Conservation (phyloP, 2,113 vertebrate species). For the Azemiops feae region DNA sequence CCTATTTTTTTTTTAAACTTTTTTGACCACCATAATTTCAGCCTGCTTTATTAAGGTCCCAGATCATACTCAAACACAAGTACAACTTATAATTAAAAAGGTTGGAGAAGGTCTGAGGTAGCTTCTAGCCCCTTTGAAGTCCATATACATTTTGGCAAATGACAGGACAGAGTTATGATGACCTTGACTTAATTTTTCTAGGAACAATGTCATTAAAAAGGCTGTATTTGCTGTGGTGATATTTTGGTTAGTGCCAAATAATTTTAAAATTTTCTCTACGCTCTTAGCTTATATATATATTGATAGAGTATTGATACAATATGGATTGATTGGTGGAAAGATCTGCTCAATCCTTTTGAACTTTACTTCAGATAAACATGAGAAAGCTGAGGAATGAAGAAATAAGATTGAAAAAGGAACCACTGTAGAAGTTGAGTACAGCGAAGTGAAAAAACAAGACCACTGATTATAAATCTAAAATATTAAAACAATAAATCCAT, state of each 20-base stretch:
- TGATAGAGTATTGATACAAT: conserved; percentile 54
- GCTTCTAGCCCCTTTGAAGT: not conserved
- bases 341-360: conserved; percentile 58
- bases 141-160: not conserved
- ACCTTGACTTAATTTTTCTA: not conserved
- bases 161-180: not conserved
- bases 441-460: conserved; percentile 39
- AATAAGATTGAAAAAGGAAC: conserved; percentile 42
- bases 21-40: not conserved
- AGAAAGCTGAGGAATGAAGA: conserved; percentile 60
- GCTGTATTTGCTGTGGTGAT: not conserved
- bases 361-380: conserved; percentile 65
- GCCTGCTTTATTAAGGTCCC: not conserved
- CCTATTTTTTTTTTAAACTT: not conserved
- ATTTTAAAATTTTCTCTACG: conserved; percentile 27
- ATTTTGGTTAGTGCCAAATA: conserved; percentile 8
- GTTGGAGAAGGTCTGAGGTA: not conserved
- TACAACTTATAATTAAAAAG: not conserved
- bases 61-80: not conserved
- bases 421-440: conserved; percentile 53
- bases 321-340: conserved; percentile 42
- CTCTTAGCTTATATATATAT: conserved; percentile 36
- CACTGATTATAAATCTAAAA: conserved; percentile 63
- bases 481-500: conserved; percentile 59
- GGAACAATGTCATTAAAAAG: not conserved